Percentiles rank a stretch among this genome's conserved stretches.
phyloP scores from a whole-genome alignment of 2,888 invertebrate species.

The Drosophila nigritarsus region DNA sequence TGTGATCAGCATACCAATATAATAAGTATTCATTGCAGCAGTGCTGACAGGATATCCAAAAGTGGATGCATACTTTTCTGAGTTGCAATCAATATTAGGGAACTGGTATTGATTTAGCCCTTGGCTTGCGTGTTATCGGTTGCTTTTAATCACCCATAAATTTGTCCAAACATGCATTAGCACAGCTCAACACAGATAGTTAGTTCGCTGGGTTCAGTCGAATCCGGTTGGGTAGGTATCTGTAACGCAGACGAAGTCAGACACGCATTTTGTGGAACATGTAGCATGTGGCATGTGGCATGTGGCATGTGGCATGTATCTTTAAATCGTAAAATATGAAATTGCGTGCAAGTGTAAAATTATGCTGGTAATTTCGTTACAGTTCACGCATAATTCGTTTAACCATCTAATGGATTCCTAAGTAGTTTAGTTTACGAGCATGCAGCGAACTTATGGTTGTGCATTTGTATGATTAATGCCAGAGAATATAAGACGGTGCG shows the following conservation, averaged over 20 bases:
- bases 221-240: slow-evolving; percentile 8
- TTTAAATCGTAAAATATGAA: slow-evolving; percentile 75
- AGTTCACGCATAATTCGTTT: slow-evolving; percentile 75
- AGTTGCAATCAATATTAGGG: slow-evolving; percentile 34
- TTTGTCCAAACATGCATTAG: slow-evolving; percentile 65
- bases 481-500: slow-evolving; percentile 1
- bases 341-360: slow-evolving; percentile 77
- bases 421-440: slow-evolving; percentile 62
- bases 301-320: slow-evolving; percentile 49
- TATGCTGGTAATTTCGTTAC: slow-evolving; percentile 72
- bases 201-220: slow-evolving; percentile 40
- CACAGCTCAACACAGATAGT: slow-evolving; percentile 18
- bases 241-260: slow-evolving; percentile 41
- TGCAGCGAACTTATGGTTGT: slow-evolving; percentile 12
- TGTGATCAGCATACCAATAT: background rate
- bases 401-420: slow-evolving; percentile 72
- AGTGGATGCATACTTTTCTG: slow-evolving; percentile 47
- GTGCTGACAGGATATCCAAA: slow-evolving; percentile 1
- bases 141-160: slow-evolving; percentile 74
- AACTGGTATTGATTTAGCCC: slow-evolving; percentile 43
- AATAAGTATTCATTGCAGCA: background rate
- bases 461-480: slow-evolving; percentile 44
- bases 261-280: slow-evolving; percentile 49
- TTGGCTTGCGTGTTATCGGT: slow-evolving; percentile 67
- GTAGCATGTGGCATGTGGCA: slow-evolving; percentile 28